Base-by-base conservation (phyloP, 2,113 vertebrate species). In the Podiceps cristatus region DNA sequence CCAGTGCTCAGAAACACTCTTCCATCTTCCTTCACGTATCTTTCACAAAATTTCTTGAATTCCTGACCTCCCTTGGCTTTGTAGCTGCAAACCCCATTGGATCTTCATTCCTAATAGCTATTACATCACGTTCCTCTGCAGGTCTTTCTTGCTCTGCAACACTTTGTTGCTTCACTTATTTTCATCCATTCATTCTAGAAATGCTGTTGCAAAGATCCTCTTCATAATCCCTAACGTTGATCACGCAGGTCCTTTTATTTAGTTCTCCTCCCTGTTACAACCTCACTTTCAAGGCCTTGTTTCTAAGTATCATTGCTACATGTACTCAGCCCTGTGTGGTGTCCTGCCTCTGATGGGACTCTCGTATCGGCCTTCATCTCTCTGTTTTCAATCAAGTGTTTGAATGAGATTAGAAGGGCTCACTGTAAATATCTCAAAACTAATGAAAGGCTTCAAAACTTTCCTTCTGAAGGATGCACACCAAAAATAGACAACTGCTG, bases 41-140 rank as follows among this genome's bases (percentile, higher is more conserved):
- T 95, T 74, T 55, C 33, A 75, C 18, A 82, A 64, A 64, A 62
- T 45, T 19, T 75, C 56, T 62, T 35, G 52, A 93, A 93, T 86
- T 86, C 35, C 78, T 87, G n/a, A 71, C 50, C 28, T 95, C 59
- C 28, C 47, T 84, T 64, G 47, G 44, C 44, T 85, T 82, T 60
- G 27, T 50, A 60, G 44, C 49, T 76, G 85, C 47, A 92, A 93
- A 82, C 13, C 13, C 33, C 49, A 60, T 6, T 20, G 13, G 22
- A 15, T 44, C 58, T 60, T 86, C 40, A 47, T 69, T 68, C 24
- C 53, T 52, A 88, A 42, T 24, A 60, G n/a, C 40, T 63, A 62
- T 67, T 81, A 77, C 25, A 55, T 55, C 29, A 44, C 11, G 24
- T 40, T 74, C 24, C 62, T 84, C 52, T 63, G 24, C 60, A 6